phyloP scores from a whole-genome alignment of 2,888 invertebrate genomes.

The Drosophila macrospina region DNA sequence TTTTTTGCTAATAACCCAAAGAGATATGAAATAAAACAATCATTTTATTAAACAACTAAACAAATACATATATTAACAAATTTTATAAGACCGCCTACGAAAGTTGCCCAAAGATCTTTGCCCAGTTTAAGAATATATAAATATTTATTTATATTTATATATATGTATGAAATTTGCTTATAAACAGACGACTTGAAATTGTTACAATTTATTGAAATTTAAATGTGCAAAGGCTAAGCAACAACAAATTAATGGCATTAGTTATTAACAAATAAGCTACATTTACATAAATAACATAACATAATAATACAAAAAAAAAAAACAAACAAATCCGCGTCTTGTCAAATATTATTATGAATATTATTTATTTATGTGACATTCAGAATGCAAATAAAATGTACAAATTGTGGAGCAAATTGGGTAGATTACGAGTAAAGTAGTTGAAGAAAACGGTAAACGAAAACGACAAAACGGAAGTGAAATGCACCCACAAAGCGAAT shows the following conservation, averaged over 20 bases:
- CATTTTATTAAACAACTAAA: conserved; percentile 50
- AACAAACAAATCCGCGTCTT: conserved; percentile 74
- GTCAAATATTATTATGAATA: conserved; percentile 63
- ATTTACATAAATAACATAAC: conserved; percentile 33
- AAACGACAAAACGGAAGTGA: conserved; percentile 21
- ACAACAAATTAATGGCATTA: conserved; percentile 63
- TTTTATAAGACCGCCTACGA: conserved; percentile 64
- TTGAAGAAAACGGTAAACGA: conserved; percentile 15
- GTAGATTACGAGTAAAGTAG: conserved; percentile 21
- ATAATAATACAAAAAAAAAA: conserved; percentile 47
- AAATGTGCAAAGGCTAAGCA: conserved; percentile 47
- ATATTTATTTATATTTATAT: conserved; percentile 16
- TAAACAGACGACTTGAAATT: conserved; percentile 55
- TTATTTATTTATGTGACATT: conserved; percentile 71
- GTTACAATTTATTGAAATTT: conserved; percentile 54
- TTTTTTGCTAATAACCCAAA: conserved; percentile 78
- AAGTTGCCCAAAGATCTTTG: conserved; percentile 41
- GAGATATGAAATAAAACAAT: conserved; percentile 54
- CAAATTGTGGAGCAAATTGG: conserved; percentile 71
- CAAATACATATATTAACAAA: conserved; percentile 53
- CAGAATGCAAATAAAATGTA: conserved; percentile 76
- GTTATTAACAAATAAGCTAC: conserved; percentile 56
- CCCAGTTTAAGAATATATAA: conserved; percentile 51
- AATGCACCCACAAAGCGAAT: conserved; percentile 49
- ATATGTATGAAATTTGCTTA: conserved; percentile 45